Evolutionary conservation across 2,113 vertebrate genomes (phyloP), one percentile per base, ranked within the genome.

Genomic region (Corythornis madagascariensis): DNA sequence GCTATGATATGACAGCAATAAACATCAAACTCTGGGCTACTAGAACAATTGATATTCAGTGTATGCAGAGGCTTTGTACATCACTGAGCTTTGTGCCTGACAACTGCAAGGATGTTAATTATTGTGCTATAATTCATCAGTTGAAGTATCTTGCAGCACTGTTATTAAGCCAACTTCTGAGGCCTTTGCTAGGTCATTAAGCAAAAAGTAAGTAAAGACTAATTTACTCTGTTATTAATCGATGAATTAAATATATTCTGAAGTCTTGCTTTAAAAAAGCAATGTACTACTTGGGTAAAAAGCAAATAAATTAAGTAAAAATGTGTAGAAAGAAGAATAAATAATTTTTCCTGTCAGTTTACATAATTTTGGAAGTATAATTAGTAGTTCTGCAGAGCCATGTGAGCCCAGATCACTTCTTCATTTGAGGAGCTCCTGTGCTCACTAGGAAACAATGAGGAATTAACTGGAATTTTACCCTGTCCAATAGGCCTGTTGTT

Each of bases 91-190:
- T 91, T 86, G 82, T 93, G 91, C 87, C 92, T 96, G 84, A 88
- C 75, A 93, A 80, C 84, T 85, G 84, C 64, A 87, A 96, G 82
- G 78, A 70, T 93, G 87, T 92, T 94, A 96, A 95, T 96, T 92
- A 89, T 95, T 94, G 80, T 63, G 65, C 63, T 73, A 29, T 94
- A 95, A 94, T 85, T 94, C 82, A 96, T 90, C 69, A 89, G 71
- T 43, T 91, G 84, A 79, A 88, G 89, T 75, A 85, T 89, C 89
- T 94, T 93, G 87, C 78, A 88, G 89, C 29, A 66, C 74, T 83
- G 82, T 71, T 93, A 69, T 76, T 89, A 92, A 91, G 82, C 78
- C 85, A 94, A 45, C 94, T 77, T 92, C 82, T 0, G 6, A 80
- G 89, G 78, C 72, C 89, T 92, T 93, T 83, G 47, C 89, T 88